phyloP scores from a whole-genome alignment of 2,113 vertebrate genomes.

The Thryonomys swinderianus region DNA sequence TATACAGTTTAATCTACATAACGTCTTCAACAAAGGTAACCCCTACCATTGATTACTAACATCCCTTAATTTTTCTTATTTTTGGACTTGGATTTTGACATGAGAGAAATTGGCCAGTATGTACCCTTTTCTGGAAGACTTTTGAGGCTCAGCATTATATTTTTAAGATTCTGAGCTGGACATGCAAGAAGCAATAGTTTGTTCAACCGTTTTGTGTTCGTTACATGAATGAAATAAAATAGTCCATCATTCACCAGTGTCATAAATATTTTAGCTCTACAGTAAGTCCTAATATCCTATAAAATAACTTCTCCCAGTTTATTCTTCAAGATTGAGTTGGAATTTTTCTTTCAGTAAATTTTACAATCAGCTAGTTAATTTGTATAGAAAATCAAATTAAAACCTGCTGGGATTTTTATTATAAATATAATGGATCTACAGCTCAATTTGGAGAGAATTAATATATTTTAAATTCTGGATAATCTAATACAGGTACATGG shows the following conservation, averaged over 20 bases:
- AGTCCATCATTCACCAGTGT: background rate
- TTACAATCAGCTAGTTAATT: constrained; percentile 4
- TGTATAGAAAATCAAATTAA: constrained; percentile 31
- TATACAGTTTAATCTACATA: background rate
- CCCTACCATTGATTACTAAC: background rate
- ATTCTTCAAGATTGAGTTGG: constrained; percentile 7
- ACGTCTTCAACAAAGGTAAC: background rate
- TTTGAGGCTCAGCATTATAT: background rate
- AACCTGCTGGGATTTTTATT: constrained; percentile 38
- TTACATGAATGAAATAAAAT: background rate
- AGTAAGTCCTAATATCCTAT: background rate
- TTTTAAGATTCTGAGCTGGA: background rate
- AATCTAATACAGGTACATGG: background rate
- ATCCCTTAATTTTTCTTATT: constrained; percentile 4
- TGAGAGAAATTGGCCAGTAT: background rate
- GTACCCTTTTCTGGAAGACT: background rate
- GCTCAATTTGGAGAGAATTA: background rate
- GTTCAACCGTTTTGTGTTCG: background rate
- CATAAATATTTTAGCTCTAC: constrained; percentile 32
- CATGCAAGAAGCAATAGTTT: background rate
- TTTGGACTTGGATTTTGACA: constrained; percentile 3
- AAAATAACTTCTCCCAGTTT: background rate
- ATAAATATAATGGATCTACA: background rate
- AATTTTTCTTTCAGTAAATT: background rate
- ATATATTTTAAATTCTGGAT: background rate